Conservation (phyloP, 2,888 invertebrate genomes). For the Nemurella pictetii region DNA sequence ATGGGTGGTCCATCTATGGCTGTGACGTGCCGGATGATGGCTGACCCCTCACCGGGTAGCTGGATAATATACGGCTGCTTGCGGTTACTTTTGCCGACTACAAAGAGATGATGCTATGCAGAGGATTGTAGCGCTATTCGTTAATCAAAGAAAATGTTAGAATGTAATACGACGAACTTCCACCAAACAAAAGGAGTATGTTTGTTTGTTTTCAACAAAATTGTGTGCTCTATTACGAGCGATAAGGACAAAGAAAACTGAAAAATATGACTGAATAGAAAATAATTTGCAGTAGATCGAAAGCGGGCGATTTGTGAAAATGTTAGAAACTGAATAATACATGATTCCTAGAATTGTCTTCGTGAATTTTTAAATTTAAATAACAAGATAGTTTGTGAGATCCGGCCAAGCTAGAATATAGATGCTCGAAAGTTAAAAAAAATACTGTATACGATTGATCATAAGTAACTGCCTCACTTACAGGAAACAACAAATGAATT, state of each 20-base stretch:
- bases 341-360: no score
- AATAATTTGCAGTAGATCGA: neutral
- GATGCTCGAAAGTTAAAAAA: no score
- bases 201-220: conserved; percentile 6
- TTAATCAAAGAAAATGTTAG: conserved; percentile 27
- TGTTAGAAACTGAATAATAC: neutral
- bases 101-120: conserved; percentile 17
- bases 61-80: neutral
- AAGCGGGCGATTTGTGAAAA: neutral
- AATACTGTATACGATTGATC: no score
- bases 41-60: conserved; percentile 4
- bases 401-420: neutral
- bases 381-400: neutral
- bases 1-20: conserved; percentile 26
- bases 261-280: neutral
- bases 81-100: neutral
- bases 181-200: neutral
- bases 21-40: neutral
- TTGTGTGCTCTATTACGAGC: neutral
- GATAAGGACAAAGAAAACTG: neutral
- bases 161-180: neutral
- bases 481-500: no score
- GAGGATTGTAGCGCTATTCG: conserved; percentile 7
- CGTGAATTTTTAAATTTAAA: no score
- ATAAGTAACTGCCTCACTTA: neutral